These are phyloP conservation scores for Petroica traversi DNA, from an alignment of 2,113 vertebrate genomes.

Conservation along the genomic window DNA sequence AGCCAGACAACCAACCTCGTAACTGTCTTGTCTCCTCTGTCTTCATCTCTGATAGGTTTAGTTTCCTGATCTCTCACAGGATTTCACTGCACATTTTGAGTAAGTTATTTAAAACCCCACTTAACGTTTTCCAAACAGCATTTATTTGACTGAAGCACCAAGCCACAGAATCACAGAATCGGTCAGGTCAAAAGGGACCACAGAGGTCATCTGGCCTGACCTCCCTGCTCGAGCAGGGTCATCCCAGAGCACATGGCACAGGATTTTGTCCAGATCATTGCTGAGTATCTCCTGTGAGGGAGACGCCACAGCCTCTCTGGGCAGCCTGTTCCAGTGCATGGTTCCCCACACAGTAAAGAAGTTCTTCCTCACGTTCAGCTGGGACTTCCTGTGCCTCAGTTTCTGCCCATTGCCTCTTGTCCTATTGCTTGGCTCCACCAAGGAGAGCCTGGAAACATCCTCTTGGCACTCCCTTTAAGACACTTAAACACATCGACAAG, in stretches of 20 bases:
- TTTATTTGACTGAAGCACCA: accelerated
- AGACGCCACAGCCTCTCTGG: not conserved
- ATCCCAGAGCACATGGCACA: accelerated
- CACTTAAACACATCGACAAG: too few relatives aligned
- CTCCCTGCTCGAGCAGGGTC: accelerated
- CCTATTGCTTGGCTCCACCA: too few relatives aligned
- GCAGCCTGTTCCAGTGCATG: accelerated
- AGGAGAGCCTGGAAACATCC: too few relatives aligned
- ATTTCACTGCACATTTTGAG: not conserved
- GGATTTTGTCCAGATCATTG: accelerated
- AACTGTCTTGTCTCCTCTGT: too few relatives aligned
- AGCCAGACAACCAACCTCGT: too few relatives aligned
- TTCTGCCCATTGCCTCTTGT: accelerated
- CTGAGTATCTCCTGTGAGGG: not conserved
- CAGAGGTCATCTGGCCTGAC: accelerated
- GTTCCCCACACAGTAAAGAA: not conserved
- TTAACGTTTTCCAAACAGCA: not conserved
- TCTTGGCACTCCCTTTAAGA: too few relatives aligned
- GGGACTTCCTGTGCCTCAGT: not conserved
- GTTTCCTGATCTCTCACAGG: not conserved
- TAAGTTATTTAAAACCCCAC: not conserved
- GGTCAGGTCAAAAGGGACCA: not conserved
- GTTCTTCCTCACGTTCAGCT: not conserved
- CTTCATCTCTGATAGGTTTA: accelerated
- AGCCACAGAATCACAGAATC: not conserved